Percentiles rank a stretch among this genome's conserved stretches.
Evolutionary conservation across 2,113 vertebrate genomes (phyloP).

Genomic region (Vimba vimba): DNA sequence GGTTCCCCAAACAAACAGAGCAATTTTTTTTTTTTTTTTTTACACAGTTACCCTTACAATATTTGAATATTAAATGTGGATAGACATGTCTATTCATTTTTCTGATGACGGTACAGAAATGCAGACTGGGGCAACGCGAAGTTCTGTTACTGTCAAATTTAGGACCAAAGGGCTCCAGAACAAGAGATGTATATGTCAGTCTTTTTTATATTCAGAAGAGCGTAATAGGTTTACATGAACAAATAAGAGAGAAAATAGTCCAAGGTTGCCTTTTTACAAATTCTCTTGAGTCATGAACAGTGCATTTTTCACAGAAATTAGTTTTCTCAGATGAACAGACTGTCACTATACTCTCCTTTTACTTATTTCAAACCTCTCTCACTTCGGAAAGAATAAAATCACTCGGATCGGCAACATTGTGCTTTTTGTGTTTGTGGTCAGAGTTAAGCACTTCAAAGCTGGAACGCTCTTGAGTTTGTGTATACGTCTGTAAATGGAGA

Average conservation of each 20-base stretch:
- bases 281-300: background rate
- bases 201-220: background rate
- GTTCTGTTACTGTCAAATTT: slow-evolving; percentile 1
- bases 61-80: background rate
- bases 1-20: background rate
- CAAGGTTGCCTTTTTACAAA: slow-evolving; percentile 1
- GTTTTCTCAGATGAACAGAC: slow-evolving; percentile 10
- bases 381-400: slow-evolving; percentile 25
- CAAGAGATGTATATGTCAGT: no score
- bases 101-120: background rate
- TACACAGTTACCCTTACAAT: background rate
- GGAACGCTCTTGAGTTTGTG: slow-evolving; percentile 26
- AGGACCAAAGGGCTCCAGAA: background rate
- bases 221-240: background rate
- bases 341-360: background rate
- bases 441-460: slow-evolving; percentile 51
- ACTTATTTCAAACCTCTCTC: slow-evolving; percentile 12
- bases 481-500: background rate
- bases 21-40: background rate
- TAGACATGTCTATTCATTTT: background rate
- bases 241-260: background rate
- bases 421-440: slow-evolving; percentile 44
- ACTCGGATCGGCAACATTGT: background rate
- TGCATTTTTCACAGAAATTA: background rate
- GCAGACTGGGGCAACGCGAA: background rate